A percentile compares a stretch with the other conserved stretches of the same genome.
Conservation (phyloP, 2,113 vertebrate species). For the Aptenodytes patagonicus region DNA sequence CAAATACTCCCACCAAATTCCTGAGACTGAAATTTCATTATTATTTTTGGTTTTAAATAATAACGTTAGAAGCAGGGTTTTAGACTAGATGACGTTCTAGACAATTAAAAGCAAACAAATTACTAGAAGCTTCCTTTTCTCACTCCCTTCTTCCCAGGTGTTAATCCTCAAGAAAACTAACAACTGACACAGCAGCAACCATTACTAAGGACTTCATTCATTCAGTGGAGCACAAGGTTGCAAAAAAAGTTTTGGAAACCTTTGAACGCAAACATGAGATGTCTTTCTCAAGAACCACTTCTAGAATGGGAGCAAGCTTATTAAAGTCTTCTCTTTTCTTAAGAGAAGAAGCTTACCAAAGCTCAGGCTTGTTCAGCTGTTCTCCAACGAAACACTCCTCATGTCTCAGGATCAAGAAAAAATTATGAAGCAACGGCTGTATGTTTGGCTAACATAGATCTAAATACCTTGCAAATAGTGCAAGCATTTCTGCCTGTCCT, state of each 20-base stretch:
- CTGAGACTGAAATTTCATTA: neutral
- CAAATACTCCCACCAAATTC: neutral
- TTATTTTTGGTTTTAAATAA: neutral
- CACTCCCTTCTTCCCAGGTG: neutral
- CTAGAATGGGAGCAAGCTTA: neutral
- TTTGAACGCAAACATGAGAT: neutral
- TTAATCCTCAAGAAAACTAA: neutral
- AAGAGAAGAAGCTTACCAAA: neutral
- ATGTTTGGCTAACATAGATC: rapidly evolving
- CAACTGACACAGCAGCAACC: neutral
- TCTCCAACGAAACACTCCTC: neutral
- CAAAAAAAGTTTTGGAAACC: neutral
- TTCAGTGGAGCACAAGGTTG: rapidly evolving
- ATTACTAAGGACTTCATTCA: neutral
- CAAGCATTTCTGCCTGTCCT: neutral
- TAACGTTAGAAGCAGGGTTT: neutral
- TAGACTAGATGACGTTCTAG: neutral
- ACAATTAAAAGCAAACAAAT: neutral
- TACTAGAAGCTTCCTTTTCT: neutral
- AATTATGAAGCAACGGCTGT: rapidly evolving
- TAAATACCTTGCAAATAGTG: rapidly evolving
- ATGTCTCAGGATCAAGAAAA: neutral
- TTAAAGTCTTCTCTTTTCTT: neutral
- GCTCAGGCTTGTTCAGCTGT: neutral
- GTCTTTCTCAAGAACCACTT: neutral